phyloP scores from a whole-genome alignment of 2,888 invertebrate species.

The Schizaphis graminum region DNA sequence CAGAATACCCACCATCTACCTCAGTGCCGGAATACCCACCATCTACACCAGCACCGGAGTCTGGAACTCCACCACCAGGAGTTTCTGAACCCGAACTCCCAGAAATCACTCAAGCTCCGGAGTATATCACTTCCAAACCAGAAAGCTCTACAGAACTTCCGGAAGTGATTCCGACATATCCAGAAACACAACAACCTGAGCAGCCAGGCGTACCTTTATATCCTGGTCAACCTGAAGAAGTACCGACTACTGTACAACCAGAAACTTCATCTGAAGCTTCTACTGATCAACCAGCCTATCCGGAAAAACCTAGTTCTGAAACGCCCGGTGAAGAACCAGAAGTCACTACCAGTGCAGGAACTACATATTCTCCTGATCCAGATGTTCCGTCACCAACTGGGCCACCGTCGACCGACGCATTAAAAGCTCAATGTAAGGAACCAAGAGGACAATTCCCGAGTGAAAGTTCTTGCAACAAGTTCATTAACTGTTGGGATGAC shows the following conservation, averaged over 20 bases:
- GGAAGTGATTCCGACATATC: slow-evolving; percentile 57
- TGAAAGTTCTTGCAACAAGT: slow-evolving; percentile 75
- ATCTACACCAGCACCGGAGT: slow-evolving; percentile 53
- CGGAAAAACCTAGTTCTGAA: slow-evolving; percentile 12
- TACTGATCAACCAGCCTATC: slow-evolving; percentile 13
- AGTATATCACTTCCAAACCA: slow-evolving; percentile 36
- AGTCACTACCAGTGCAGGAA: slow-evolving; percentile 27
- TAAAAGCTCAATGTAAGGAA: slow-evolving; percentile 67
- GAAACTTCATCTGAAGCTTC: slow-evolving; percentile 14
- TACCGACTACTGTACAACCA: slow-evolving; percentile 24
- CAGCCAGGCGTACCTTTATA: slow-evolving; percentile 57
- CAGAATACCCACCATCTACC: slow-evolving; percentile 42
- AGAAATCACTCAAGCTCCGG: slow-evolving; percentile 50
- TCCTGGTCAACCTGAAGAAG: slow-evolving; percentile 65
- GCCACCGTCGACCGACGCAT: slow-evolving; percentile 60
- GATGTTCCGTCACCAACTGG: slow-evolving; percentile 20
- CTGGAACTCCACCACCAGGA: slow-evolving; percentile 51
- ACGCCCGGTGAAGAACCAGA: slow-evolving; percentile 36
- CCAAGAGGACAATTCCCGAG: slow-evolving; percentile 78
- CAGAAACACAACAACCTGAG: slow-evolving; percentile 49
- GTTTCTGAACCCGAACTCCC: slow-evolving; percentile 43
- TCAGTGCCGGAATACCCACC: slow-evolving; percentile 62
- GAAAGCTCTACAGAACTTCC: slow-evolving; percentile 44
- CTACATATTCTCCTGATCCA: slow-evolving; percentile 36
- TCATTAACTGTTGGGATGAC: slow-evolving; percentile 82